Evolutionary conservation across 2,113 vertebrate genomes (phyloP).

Genomic region (Podiceps cristatus): DNA sequence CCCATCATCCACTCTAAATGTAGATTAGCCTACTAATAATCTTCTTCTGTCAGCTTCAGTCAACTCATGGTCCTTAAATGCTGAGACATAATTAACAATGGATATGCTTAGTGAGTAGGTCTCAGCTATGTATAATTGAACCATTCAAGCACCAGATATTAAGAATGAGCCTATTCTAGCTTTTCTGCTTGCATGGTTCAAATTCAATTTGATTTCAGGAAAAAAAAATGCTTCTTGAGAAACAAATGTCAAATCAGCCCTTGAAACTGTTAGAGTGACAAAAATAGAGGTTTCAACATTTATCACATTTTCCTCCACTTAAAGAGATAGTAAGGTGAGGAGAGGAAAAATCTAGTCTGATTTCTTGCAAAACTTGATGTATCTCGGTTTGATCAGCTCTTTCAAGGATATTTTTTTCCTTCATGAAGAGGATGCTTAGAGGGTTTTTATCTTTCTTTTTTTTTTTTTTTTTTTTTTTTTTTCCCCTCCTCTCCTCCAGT

Average conservation of each 20-base stretch:
- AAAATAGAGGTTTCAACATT: not conserved
- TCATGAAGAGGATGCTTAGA: not conserved
- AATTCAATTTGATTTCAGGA: not conserved
- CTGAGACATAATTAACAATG: constrained; percentile 41
- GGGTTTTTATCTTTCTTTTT: not conserved
- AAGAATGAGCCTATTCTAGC: not conserved
- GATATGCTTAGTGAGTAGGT: not conserved
- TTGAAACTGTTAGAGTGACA: not conserved
- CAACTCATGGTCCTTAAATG: constrained; percentile 12
- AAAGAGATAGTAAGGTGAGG: not conserved
- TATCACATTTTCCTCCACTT: not conserved
- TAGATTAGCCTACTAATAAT: constrained; percentile 52
- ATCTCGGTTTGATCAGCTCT: not conserved
- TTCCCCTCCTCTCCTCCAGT: not conserved
- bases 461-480: no score
- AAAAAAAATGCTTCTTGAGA: not conserved
- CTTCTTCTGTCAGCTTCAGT: constrained; percentile 29
- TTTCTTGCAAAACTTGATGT: not conserved
- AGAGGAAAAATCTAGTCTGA: not conserved
- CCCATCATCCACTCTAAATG: constrained; percentile 45
- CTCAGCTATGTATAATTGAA: not conserved
- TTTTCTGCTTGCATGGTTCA: not conserved
- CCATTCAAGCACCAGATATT: not conserved
- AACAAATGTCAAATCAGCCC: not conserved
- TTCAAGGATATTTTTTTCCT: not conserved